Evolutionary conservation across 2,113 vertebrate genomes (phyloP).

Genomic region (Acanthochromis polyacanthus): DNA sequence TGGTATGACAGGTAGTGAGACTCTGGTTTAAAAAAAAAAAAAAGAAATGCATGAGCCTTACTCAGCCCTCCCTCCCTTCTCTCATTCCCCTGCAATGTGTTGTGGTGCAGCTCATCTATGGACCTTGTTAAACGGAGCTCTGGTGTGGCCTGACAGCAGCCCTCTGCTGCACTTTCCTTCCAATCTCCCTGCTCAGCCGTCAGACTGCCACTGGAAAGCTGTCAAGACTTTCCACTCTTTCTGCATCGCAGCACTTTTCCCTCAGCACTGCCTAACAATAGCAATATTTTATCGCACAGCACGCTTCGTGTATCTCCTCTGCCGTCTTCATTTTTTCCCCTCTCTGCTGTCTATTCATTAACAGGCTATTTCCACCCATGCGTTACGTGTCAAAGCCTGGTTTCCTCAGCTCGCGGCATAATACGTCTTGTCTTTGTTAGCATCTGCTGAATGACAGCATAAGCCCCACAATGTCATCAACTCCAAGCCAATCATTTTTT

Average conservation of each 20-base stretch:
- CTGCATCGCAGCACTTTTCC: conserved; percentile 82
- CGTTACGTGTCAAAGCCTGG: conserved; percentile 60
- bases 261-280: conserved; percentile 78
- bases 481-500: conserved; percentile 68
- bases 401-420: conserved; percentile 61
- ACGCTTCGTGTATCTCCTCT: conserved; percentile 74
- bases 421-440: conserved; percentile 71
- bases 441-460: conserved; percentile 72
- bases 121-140: conserved; percentile 85
- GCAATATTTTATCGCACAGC: conserved; percentile 80
- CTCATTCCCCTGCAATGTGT: conserved; percentile 71
- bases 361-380: conserved; percentile 75
- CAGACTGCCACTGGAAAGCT: conserved; percentile 83
- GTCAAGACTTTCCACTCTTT: conserved; percentile 83
- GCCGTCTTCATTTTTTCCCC: conserved; percentile 48
- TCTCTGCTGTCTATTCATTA: conserved; percentile 81
- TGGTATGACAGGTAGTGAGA: conserved; percentile 68
- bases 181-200: conserved; percentile 79
- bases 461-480: conserved; percentile 68
- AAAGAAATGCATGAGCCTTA: conserved; percentile 62
- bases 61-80: conserved; percentile 40
- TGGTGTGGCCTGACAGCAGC: conserved; percentile 84
- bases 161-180: conserved; percentile 83
- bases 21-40: conserved; percentile 16
- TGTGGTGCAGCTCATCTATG: conserved; percentile 78